Percentiles rank a stretch among this genome's conserved stretches.
phyloP scores from a whole-genome alignment of 2,113 vertebrate species.

The Charadrius vociferus region DNA sequence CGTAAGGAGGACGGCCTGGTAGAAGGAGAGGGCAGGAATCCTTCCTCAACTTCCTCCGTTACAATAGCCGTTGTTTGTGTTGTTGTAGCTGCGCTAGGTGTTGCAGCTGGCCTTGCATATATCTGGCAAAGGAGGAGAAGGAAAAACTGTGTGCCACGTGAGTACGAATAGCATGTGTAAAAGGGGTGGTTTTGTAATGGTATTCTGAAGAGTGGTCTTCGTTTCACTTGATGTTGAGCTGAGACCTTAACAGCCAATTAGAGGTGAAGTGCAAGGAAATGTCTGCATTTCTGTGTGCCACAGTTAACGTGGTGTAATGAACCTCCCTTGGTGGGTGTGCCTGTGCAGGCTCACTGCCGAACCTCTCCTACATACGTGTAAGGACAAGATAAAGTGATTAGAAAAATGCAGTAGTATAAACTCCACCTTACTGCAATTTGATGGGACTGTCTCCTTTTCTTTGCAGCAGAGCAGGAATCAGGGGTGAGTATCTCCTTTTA shows the following conservation, averaged over 20 bases:
- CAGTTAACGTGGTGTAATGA: no score
- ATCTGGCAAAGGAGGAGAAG: not conserved
- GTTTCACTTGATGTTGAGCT: not conserved
- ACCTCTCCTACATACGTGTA: not conserved
- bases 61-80: not conserved
- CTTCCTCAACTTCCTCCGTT: not conserved
- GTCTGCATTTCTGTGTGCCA: not conserved
- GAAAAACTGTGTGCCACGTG: rapidly evolving
- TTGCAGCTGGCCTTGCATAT: not conserved
- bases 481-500: not conserved
- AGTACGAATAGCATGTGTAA: rapidly evolving
- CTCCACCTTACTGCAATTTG: not conserved
- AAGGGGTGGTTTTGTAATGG: not conserved
- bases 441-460: not conserved
- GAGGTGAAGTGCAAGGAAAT: not conserved
- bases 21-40: not conserved
- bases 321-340: not conserved
- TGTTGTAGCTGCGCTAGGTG: not conserved
- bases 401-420: not conserved
- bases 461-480: not conserved
- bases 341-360: not conserved
- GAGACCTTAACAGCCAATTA: not conserved
- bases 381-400: not conserved
- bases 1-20: not conserved
- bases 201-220: not conserved